Conservation (phyloP, 2,888 invertebrate species). For the Euplagia quadripunctaria region DNA sequence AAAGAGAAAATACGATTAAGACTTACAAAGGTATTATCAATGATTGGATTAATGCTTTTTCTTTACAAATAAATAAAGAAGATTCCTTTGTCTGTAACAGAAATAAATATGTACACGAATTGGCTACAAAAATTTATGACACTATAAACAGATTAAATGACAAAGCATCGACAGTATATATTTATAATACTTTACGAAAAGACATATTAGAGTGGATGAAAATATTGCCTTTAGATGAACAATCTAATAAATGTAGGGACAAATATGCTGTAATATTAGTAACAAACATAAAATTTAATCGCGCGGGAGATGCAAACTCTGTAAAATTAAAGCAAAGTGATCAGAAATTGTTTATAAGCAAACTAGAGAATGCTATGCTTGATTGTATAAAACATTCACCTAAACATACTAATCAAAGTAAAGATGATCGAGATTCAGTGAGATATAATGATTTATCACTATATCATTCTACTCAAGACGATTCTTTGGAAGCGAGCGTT, state of each 20-base stretch:
- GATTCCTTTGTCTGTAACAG: constrained; percentile 20
- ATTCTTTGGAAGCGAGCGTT: constrained; percentile 22
- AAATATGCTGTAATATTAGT: constrained; percentile 31
- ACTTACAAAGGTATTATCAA: constrained; percentile 38
- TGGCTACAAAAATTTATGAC: constrained; percentile 35
- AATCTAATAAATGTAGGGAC: constrained; percentile 22
- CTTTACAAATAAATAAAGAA: constrained; percentile 16
- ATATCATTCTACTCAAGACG: constrained; percentile 8
- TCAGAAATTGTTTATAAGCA: constrained; percentile 13
- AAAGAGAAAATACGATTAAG: constrained; percentile 27
- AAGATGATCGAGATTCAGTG: constrained; percentile 16
- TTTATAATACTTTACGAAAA: constrained; percentile 25
- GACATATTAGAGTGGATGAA: constrained; percentile 42
- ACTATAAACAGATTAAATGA: constrained; percentile 16
- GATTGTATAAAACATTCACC: constrained; percentile 6
- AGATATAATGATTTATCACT: constrained; percentile 14
- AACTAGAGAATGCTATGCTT: constrained; percentile 7
- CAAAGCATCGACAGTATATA: neutral
- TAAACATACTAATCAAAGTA: constrained; percentile 19
- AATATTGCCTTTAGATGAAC: constrained; percentile 33
- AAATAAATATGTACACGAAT: constrained; percentile 33
- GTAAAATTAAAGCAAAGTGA: constrained; percentile 20
- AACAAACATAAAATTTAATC: constrained; percentile 20
- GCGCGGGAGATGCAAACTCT: neutral
- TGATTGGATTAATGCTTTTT: constrained; percentile 37